These are phyloP conservation scores for Sebastes hubbsi DNA, from an alignment of 2,797 vertebrate genomes.

Conservation along the genomic window DNA sequence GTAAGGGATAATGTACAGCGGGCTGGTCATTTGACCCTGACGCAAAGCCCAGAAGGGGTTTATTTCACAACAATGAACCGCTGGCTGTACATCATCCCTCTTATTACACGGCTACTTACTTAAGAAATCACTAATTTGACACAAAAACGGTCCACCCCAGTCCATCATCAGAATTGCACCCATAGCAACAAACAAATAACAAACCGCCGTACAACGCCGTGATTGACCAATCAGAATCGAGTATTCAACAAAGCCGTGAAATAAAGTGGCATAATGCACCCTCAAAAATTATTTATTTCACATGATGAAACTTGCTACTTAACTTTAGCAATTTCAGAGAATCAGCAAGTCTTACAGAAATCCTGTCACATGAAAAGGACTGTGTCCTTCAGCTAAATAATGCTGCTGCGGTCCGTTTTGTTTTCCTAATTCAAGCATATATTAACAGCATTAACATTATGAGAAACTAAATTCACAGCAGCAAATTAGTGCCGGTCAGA, in stretches of 20 bases:
- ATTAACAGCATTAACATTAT: constrained; percentile 29
- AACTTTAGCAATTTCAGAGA: constrained; percentile 9
- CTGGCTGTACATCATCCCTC: not conserved
- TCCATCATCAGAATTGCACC: not conserved
- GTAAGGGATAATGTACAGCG: too few species aligned
- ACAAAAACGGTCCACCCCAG: not conserved
- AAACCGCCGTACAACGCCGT: not conserved
- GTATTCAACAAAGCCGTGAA: not conserved
- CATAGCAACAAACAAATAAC: not conserved
- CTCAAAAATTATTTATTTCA: not conserved
- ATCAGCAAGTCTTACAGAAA: not conserved
- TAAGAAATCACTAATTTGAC: not conserved
- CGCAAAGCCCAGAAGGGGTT: not conserved
- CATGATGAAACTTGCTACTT: constrained; percentile 34
- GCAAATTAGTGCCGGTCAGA: constrained; percentile 25
- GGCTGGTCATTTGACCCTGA: too few species aligned
- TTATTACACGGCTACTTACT: not conserved
- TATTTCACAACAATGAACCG: not conserved
- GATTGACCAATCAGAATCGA: not conserved
- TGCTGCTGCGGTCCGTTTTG: not conserved
- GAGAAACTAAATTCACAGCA: constrained; percentile 7
- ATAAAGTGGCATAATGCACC: not conserved
- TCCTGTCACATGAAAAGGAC: not conserved
- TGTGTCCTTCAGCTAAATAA: constrained; percentile 17
- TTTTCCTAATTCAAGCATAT: not conserved